Base-by-base conservation (phyloP, 2,888 invertebrate genomes). In the Nomada fucata region DNA sequence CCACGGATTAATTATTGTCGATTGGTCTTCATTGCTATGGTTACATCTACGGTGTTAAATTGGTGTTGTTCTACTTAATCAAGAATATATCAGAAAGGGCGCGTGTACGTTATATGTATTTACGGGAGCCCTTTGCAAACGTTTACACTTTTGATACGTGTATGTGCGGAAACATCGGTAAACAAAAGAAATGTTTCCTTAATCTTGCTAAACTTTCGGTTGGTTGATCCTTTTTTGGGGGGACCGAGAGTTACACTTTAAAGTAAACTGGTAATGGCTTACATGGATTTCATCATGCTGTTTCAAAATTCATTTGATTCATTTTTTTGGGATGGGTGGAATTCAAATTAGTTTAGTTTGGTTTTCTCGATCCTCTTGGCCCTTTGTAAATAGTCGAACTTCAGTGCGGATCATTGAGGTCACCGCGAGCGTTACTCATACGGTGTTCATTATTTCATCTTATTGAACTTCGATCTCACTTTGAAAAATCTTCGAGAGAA, bases 41-140 rank as follows among this genome's bases (percentile, higher is more conserved):
- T 44, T 55, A 55, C 10, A 53, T 42, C 4, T 26, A 26, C 9
- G 42, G 23, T 64, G 20, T 64, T n/a, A 57, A 73, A 65, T 72
- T 44, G 7, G 20, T 50, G 26, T 4, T 55, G 13, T 55, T 42
- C 42, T 20, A 42, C 55, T 44, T 57, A 13, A 42, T 50, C 4
- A n/a, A 11, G 42, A 4, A 52, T 23, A 13, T 47, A 15, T 72
- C 52, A 53, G 13, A 7, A 10, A 10, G n/a, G 15, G 29, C 7
- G 15, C 15, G n/a, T 36, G 4, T 29, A 36, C 15, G 9, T 26
- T 71, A 36, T 61, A 61, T n/a, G 44, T 72, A 55, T 13, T 13
- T 72, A 23, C n/a, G 44, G 11, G 18, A 3, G n/a, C 15, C 7
- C 44, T 26, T 11, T 11, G n/a, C 5, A 42, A 63, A 65, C 2